These are phyloP conservation scores for Sphyrna mokarran DNA, from an alignment of 2,113 vertebrate genomes.

Conservation along the genomic window DNA sequence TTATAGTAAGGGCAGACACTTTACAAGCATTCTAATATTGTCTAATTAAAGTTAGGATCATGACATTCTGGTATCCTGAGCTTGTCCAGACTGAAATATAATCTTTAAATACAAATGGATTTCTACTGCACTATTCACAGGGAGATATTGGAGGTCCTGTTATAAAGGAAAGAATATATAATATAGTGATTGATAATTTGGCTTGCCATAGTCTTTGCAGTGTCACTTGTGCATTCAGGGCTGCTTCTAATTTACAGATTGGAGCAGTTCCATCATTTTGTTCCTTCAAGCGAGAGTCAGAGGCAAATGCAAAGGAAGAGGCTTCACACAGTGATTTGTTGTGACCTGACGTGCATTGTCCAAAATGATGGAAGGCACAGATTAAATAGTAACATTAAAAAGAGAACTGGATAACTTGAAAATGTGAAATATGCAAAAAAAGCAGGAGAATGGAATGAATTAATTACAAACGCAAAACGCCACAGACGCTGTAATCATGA, in stretches of 20 bases:
- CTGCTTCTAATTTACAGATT: neutral
- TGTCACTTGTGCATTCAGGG: neutral
- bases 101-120: neutral
- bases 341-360: neutral
- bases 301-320: neutral
- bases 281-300: neutral
- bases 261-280: neutral
- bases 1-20: neutral
- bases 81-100: neutral
- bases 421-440: neutral
- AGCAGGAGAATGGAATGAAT: neutral
- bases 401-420: neutral
- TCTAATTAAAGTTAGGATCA: constrained; percentile 17
- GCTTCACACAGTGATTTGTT: neutral
- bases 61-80: constrained; percentile 19
- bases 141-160: neutral
- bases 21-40: constrained; percentile 14
- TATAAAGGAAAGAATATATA: neutral
- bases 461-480: neutral
- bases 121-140: neutral
- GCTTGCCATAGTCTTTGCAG: neutral
- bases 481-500: neutral
- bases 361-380: neutral
- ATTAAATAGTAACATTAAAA: neutral
- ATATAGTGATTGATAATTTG: neutral